These are phyloP conservation scores for Colistium nudipinnis DNA, from an alignment of 2,113 vertebrate genomes.

Conservation along the genomic window DNA sequence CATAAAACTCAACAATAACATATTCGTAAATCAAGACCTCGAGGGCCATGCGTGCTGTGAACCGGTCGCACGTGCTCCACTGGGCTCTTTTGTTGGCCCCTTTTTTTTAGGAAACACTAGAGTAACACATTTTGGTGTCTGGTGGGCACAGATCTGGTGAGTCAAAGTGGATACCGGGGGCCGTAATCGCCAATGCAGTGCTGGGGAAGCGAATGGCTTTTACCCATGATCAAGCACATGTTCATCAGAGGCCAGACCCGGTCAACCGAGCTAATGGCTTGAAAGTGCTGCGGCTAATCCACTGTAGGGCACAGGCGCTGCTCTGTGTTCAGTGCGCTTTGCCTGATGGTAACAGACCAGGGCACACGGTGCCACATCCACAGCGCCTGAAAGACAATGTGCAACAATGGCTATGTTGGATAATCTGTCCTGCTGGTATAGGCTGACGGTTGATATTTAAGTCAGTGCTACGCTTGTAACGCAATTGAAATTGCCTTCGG, in stretches of 20 bases:
- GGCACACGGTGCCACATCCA: not conserved
- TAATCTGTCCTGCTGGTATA: conserved; percentile 4
- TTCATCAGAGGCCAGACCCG: conserved; percentile 17
- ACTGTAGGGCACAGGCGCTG: conserved; percentile 24
- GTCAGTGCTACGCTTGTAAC: not conserved
- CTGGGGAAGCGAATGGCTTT: not conserved
- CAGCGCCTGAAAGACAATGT: not conserved
- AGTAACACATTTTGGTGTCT: conserved; percentile 25
- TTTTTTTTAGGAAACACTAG: conserved; percentile 23
- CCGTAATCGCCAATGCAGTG: not conserved
- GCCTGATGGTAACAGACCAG: conserved; percentile 2
- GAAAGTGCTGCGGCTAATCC: conserved; percentile 25
- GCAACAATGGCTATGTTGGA: not conserved
- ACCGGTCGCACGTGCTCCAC: conserved; percentile 10
- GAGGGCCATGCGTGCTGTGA: conserved; percentile 7
- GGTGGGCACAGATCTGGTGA: conserved; percentile 21
- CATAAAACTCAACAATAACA: not conserved
- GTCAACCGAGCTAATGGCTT: conserved; percentile 17
- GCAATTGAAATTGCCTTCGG: not conserved
- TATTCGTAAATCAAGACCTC: not conserved
- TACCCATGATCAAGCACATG: not conserved
- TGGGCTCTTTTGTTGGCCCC: not conserved
- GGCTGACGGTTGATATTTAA: not conserved
- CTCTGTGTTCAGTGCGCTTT: conserved; percentile 24
- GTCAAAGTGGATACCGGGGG: conserved; percentile 14